Percentiles rank a stretch among this genome's conserved stretches.
Conservation (phyloP, 1,140 invertebrate species). For the Nomia melanderi region DNA sequence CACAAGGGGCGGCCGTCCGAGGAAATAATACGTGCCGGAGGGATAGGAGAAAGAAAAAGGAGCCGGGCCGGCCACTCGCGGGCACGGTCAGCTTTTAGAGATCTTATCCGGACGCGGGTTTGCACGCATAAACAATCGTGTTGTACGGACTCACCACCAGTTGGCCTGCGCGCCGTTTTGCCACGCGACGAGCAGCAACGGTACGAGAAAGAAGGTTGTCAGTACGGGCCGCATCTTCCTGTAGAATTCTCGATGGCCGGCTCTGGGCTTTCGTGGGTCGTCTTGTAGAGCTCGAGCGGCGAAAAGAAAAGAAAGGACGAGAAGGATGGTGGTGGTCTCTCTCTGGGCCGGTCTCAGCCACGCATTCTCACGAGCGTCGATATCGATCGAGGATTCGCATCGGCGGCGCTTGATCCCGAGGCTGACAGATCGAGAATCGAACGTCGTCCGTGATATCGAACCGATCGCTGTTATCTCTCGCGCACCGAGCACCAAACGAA, state of each 20-base stretch:
- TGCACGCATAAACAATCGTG: constrained; percentile 39
- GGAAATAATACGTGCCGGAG: background rate
- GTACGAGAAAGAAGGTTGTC: constrained; percentile 60
- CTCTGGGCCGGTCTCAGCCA: constrained; percentile 46
- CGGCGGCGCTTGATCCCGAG: constrained; percentile 33
- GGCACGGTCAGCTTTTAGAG: background rate
- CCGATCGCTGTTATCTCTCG: constrained; percentile 15
- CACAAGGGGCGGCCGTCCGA: background rate
- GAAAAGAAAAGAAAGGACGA: constrained; percentile 29
- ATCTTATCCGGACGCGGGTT: constrained; percentile 13
- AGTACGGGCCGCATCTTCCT: constrained; percentile 61
- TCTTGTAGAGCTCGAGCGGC: background rate
- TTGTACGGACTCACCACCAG: constrained; percentile 76
- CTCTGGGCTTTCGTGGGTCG: constrained; percentile 23
- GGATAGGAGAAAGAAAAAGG: constrained; percentile 3
- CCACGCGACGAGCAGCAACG: constrained; percentile 72
- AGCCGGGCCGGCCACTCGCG: background rate
- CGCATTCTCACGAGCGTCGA: constrained; percentile 56
- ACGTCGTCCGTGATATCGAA: constrained; percentile 30
- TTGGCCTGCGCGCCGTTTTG: constrained; percentile 76
- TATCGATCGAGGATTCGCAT: constrained; percentile 48
- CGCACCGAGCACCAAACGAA: background rate
- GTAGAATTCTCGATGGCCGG: constrained; percentile 47
- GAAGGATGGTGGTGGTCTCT: constrained; percentile 9
- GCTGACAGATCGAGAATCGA: constrained; percentile 45